Conservation (phyloP, 2,888 invertebrate genomes). For the Oeneis ivallda region DNA sequence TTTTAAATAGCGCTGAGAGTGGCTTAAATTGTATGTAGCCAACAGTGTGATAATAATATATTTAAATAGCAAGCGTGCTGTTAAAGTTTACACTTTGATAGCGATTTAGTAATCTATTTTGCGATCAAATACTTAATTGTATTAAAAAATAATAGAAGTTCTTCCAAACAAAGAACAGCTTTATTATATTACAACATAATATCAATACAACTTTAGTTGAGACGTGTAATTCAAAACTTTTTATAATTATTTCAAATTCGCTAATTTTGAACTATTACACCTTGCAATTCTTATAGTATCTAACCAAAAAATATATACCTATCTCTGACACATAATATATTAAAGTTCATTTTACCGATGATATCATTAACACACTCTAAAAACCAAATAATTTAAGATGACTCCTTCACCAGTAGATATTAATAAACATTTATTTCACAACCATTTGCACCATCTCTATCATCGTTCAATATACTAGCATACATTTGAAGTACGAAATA, state of each 20-base stretch:
- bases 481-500: conserved; percentile 27
- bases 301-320: conserved; percentile 19
- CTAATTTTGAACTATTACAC: conserved; percentile 16
- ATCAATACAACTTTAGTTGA: not conserved
- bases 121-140: no score
- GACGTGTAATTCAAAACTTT: not conserved
- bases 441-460: conserved; percentile 45
- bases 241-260: conserved; percentile 3
- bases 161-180: not conserved
- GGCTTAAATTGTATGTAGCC: no score
- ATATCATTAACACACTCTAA: conserved; percentile 14
- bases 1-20: no score
- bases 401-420: conserved; percentile 28
- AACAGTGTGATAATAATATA: no score
- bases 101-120: no score
- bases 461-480: conserved; percentile 29
- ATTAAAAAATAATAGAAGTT: not conserved
- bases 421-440: conserved; percentile 43
- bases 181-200: not conserved
- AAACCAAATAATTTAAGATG: conserved; percentile 26
- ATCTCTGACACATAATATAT: conserved; percentile 6
- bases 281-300: conserved; percentile 1
- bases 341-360: conserved; percentile 19
- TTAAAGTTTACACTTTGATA: no score
- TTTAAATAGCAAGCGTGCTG: no score